Conservation (phyloP, 2,113 vertebrate genomes). For the Progne subis region DNA sequence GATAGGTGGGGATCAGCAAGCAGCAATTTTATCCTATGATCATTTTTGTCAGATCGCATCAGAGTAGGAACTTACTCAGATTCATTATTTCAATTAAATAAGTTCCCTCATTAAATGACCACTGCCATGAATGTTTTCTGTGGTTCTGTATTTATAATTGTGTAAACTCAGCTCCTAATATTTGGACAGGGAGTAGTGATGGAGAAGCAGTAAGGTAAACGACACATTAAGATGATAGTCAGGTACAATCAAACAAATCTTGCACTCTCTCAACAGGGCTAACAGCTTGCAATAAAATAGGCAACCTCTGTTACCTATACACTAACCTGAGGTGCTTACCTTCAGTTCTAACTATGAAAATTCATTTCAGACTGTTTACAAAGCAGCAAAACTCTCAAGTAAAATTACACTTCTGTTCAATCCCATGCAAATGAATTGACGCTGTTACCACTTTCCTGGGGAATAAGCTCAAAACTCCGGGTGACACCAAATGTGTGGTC, state of each 20-base stretch:
- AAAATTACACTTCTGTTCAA: background rate
- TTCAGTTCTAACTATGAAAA: background rate
- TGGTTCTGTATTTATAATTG: slow-evolving; percentile 19
- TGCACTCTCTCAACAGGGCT: background rate
- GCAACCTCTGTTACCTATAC: slow-evolving; percentile 15
- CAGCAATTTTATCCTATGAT: slow-evolving; percentile 90
- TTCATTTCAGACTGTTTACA: background rate
- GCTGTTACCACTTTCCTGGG: background rate
- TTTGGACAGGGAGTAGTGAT: slow-evolving; percentile 26
- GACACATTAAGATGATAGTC: slow-evolving; percentile 1
- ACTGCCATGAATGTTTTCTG: background rate
- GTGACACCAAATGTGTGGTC: background rate
- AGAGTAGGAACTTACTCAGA: slow-evolving; percentile 82
- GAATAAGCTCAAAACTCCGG: background rate
- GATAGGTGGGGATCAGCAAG: slow-evolving; percentile 84
- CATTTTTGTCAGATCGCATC: slow-evolving; percentile 85
- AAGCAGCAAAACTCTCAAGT: background rate
- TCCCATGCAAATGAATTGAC: background rate
- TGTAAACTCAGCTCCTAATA: slow-evolving; percentile 44
- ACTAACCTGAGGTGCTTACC: background rate
- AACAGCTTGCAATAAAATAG: slow-evolving; percentile 15
- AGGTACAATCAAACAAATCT: slow-evolving; percentile 9
- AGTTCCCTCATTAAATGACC: slow-evolving; percentile 60
- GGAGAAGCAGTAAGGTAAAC: background rate
- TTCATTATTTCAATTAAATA: slow-evolving; percentile 81